Evolutionary conservation across 2,113 vertebrate genomes (phyloP), one percentile per base, ranked within the genome.

Genomic region (Aegotheles bennettii): DNA sequence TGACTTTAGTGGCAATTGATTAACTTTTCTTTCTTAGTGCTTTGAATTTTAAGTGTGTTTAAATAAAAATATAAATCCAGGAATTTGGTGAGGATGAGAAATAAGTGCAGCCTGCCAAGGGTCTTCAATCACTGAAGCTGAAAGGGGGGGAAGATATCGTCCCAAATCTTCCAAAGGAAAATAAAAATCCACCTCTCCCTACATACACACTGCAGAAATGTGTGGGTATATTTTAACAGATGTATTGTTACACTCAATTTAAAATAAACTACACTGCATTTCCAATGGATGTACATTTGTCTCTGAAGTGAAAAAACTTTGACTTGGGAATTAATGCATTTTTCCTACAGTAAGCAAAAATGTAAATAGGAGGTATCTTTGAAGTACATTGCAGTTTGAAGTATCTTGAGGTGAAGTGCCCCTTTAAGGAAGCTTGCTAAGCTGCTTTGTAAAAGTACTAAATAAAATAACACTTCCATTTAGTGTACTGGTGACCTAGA

Each of bases 391-490:
- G 67, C 16, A 56, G 59, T 80, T 77, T 43, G 59, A 81, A 91
- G 77, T 67, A 65, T 60, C 75, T 79, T 43, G 28, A 42, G 31
- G 48, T 93, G 14, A 90, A 95, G 56, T 73, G 48, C 26, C 51
- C 59, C 80, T 94, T 94, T 93, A 89, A 94, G 73, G 83, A 93
- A 73, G 76, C 57, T 71, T 93, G 75, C 71, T 91, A 77, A 77
- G 61, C 78, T 94, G 77, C 78, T 73, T 90, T 94, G 57, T 83
- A 61, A 70, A 90, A 93, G 70, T 68, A 59, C 64, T 93, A 87
- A 96, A 92, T 92, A 89, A n/a, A 94, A 91, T 93, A 94, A 91
- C 83, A 65, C 45, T 81, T 94, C 64, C 77, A 83, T 89, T 97
- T 95, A 95, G 80, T 82, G 38, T 92, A 70, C 78, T 69, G 79